Evolutionary conservation across 2,888 invertebrate species (phyloP), one percentile per base, ranked within the genome.

Genomic region (Cataglyphis cursor): DNA sequence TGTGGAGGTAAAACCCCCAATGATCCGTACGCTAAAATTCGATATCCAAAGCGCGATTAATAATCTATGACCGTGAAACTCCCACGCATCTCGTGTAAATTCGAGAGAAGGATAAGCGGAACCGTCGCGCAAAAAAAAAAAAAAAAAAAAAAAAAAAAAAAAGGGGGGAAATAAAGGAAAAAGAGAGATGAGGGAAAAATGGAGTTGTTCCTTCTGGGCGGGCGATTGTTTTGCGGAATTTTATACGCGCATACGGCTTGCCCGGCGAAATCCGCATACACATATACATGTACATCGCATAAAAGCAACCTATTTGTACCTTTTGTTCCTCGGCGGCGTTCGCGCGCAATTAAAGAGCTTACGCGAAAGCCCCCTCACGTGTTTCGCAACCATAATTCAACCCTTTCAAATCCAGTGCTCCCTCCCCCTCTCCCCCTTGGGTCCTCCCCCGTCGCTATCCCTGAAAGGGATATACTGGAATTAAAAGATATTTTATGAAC

Each of bases 171-270:
- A 51, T 61, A 38, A 65, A 54, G 66, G 35, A 66, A 15, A 48
- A 8, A 59, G n/a, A 38, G 66, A 59, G 57, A 35, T 10, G 35
- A 15, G 44, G 35, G 44, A 0, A 6, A 28, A 57, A 59, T 44
- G 48, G 44, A 66, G 54, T 31, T 44, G 75, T 83, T 81, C 74
- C 61, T 74, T 75, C 35, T 21, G 51, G 51, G 85, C 70, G 70
- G 62, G 51, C 81, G 70, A 86, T 84, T 84, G 84, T 86, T 80
- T 82, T 18, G 84, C 70, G 70, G 82, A 85, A 82, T 85, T 84
- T 84, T 84, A 75, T 82, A 57, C 82, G 74, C 48, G 72, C 24
- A 15, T 59, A 24, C 12, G 44, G 21, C 6, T 62, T 21, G 75
- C 61, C 28, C 65, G 21, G 76, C 66, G 57, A 76, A 76, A 78